phyloP scores from a whole-genome alignment of 2,113 vertebrate genomes.

The Nerophis lumbriciformis region DNA sequence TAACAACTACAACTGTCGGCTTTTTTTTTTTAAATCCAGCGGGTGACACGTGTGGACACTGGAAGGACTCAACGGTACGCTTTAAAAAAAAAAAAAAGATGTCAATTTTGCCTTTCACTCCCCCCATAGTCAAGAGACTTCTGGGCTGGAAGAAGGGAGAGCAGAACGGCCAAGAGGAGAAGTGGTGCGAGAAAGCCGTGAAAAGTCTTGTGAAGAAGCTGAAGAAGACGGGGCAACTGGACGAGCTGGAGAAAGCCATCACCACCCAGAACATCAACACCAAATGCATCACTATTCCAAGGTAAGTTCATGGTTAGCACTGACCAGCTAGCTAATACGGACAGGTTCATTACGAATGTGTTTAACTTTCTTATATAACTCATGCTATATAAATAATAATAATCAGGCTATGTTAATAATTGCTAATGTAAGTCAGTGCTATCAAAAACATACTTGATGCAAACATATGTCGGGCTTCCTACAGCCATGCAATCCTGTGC shows the following conservation, averaged over 20 bases:
- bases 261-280: constrained; percentile 94
- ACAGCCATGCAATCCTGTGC: background rate
- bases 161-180: constrained; percentile 99
- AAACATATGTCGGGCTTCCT: background rate
- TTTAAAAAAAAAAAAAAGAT: constrained; percentile 57
- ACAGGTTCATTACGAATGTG: constrained; percentile 2
- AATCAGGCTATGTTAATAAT: too few relatives aligned
- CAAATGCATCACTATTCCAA: constrained; percentile 99
- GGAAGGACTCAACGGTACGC: constrained; percentile 29
- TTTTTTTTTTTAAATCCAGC: constrained; percentile 13
- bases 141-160: constrained; percentile 99
- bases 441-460: background rate
- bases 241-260: constrained; percentile 97
- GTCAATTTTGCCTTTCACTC: constrained; percentile 98
- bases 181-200: constrained; percentile 98
- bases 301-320: constrained; percentile 63
- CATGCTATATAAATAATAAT: too few relatives aligned
- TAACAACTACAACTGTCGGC: background rate
- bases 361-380: too few relatives aligned
- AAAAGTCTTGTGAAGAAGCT: constrained; percentile 98
- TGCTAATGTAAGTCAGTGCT: too few relatives aligned
- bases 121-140: constrained; percentile 95
- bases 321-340: background rate
- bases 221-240: constrained; percentile 98
- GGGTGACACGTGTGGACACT: constrained; percentile 41